Conservation (phyloP, 2,797 vertebrate species). For the Rhinoraja longicauda region DNA sequence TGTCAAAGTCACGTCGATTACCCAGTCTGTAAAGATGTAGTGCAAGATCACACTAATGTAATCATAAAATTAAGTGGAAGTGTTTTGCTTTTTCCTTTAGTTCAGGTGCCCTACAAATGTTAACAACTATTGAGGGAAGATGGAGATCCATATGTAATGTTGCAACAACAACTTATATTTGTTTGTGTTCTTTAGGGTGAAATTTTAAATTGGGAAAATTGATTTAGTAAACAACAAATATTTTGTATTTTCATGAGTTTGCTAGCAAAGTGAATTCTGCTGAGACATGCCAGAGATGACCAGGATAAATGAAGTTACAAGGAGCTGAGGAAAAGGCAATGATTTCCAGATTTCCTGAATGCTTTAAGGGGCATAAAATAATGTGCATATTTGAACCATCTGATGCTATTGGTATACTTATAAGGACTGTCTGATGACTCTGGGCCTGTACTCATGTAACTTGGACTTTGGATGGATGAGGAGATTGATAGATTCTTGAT, state of each 20-base stretch:
- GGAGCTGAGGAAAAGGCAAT: background rate
- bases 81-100: background rate
- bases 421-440: too few relatives aligned
- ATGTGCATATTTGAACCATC: too few relatives aligned
- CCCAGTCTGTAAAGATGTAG: background rate
- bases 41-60: background rate
- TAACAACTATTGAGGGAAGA: background rate
- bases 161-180: background rate
- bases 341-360: background rate
- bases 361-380: background rate
- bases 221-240: background rate
- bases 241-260: background rate
- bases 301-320: background rate
- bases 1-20: background rate
- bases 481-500: too few relatives aligned
- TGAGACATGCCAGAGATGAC: background rate
- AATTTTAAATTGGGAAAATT: background rate
- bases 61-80: background rate
- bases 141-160: background rate
- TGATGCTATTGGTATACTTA: too few relatives aligned
- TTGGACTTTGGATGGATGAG: too few relatives aligned
- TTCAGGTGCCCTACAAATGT: background rate
- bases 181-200: background rate
- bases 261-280: background rate
- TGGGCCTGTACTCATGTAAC: too few relatives aligned